Evolutionary conservation across 2,888 invertebrate genomes (phyloP), one percentile per base, ranked within the genome.

Genomic region (Petrophora chlorosata): DNA sequence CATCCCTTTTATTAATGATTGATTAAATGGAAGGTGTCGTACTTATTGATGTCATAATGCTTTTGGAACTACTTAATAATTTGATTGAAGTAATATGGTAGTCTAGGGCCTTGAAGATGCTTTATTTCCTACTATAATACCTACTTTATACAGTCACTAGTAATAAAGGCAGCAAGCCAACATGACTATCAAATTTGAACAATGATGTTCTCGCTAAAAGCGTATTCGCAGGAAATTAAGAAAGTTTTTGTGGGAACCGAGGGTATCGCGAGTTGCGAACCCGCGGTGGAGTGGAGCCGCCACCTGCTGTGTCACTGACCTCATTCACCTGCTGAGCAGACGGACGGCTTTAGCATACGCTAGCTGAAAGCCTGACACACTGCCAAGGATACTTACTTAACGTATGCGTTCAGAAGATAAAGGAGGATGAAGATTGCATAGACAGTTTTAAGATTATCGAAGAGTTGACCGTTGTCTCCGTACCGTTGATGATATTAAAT

Each of bases 221-320:
- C 48, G 29, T 48, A 57, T 53, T 58, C 53, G 59, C 69, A 66
- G 67, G 68, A 73, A 71, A 70, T 73, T 61, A 65, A 65, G 52
- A 70, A 71, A 69, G 66, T 71, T 71, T 70, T 69, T 61, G 59
- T 61, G 46, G 58, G 42, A 43, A 51, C 17, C 40, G 52, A 43
- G 46, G 45, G 54, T 63, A 67, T 59, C 38, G 62, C 55, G 60
- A 55, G 39, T 41, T 43, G 53, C 56, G 52, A 48, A 29, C 17
- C 17, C 30, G 58, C 59, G 57, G 56, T 2, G 4, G 19, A 19
- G 49, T 61, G 65, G 63, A 63, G 63, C 65, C 50, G 63, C 65
- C 82, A 79, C 78, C 82, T 82, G 79, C 61, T 42, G 70, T 70
- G 87, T 85, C 86, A 76, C 63, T 80, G 87, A 88, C 83, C 88